Evolutionary conservation across 1,140 invertebrate species (phyloP), one percentile per base, ranked within the genome.

Genomic region (Psilanteris sp.): DNA sequence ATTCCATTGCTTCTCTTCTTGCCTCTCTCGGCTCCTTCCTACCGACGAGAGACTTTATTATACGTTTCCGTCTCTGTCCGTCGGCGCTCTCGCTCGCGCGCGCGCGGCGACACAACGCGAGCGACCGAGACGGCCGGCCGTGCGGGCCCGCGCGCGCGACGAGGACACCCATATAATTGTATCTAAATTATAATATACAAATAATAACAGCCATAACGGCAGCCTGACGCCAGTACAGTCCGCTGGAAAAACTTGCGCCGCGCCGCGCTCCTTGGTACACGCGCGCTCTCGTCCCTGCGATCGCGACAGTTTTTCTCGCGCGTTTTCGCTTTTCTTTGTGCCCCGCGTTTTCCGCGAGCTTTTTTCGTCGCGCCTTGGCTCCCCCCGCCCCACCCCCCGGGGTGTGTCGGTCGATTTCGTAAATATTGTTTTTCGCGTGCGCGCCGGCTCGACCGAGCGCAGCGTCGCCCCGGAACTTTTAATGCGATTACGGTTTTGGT

Each of bases 151-250:
- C 43, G 46, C 46, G 79, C 46, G 55, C 73, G 78, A 85, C 81
- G 75, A 84, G 72, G 86, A 87, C 78, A 43, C 73, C 57, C 55
- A 87, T 87, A 87, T 88, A 88, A 88, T 88, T 88, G 84, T 88
- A 86, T 88, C 87, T 87, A 87, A 87, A 88, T 88, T 87, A 88
- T 87, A 88, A 88, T 88, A 88, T 88, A 87, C 86, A 87, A 87
- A 88, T 87, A 88, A 88, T 88, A 88, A 87, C 86, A 86, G 87
- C 80, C 84, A 81, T 81, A 83, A 81, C 86, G 85, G 79, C 86
- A 86, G 85, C 34, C 85, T 81, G 87, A 87, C 87, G 86, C 86
- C 87, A 81, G 85, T 87, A 88, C 86, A 87, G 85, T 84, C 86
- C 22, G 37, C n/a, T 50, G 43, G 73, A 78, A 83, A 86, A 85